phyloP scores from a whole-genome alignment of 2,113 vertebrate species.

The Benitochromis conjunctus region DNA sequence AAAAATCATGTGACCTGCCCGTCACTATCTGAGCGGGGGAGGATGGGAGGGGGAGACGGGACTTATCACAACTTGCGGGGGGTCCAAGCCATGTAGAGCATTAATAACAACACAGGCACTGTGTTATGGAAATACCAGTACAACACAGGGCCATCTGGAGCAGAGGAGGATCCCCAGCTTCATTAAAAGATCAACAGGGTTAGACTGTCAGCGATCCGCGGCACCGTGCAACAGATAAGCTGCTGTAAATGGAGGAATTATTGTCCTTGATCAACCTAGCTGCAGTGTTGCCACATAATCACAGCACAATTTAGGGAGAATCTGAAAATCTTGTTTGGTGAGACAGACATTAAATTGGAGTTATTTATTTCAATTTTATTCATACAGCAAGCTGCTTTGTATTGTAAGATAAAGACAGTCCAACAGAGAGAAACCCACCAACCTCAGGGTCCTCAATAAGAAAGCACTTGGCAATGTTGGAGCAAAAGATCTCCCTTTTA shows the following conservation, averaged over 20 bases:
- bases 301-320: background rate
- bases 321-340: background rate
- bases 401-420: background rate
- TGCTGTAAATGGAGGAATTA: slow-evolving; percentile 49
- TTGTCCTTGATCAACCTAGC: background rate
- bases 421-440: background rate
- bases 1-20: slow-evolving; percentile 48
- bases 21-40: background rate
- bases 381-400: background rate
- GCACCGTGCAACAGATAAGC: slow-evolving; percentile 44
- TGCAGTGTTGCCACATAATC: background rate
- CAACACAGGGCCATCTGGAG: slow-evolving; percentile 56
- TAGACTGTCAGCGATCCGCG: slow-evolving; percentile 18
- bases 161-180: slow-evolving; percentile 36
- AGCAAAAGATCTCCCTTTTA: background rate
- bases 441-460: background rate
- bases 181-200: slow-evolving; percentile 62
- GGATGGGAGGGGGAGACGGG: background rate
- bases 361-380: background rate
- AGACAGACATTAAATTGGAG: background rate
- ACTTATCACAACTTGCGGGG: slow-evolving; percentile 16
- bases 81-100: slow-evolving; percentile 20
- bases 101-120: slow-evolving; percentile 19
- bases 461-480: background rate
- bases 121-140: slow-evolving; percentile 18